Evolutionary conservation across 2,888 invertebrate species (phyloP).

Genomic region (Phymatocera aterrima): DNA sequence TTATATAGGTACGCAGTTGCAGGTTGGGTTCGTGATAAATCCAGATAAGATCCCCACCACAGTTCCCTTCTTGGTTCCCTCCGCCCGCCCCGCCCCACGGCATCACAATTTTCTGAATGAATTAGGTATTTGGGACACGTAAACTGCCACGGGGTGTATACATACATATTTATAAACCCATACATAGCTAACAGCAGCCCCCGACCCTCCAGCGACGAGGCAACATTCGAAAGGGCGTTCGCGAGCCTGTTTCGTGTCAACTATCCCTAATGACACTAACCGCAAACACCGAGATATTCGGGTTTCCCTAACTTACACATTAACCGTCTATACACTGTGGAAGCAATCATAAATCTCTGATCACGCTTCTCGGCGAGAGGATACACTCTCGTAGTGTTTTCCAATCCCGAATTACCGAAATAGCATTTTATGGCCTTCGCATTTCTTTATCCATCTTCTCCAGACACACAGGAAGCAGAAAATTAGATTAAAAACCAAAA

Average conservation of each 20-base stretch:
- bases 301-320: not conserved
- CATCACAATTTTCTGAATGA: constrained; percentile 38
- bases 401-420: not conserved
- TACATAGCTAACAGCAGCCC: constrained; percentile 32
- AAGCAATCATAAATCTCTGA: constrained; percentile 23
- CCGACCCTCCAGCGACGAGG: not conserved
- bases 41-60: constrained; percentile 41
- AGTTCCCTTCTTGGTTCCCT: not conserved
- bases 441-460: no score
- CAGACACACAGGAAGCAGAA: no score
- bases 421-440: no score
- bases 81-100: not conserved
- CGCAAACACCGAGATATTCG: constrained; percentile 33
- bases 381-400: not conserved
- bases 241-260: constrained; percentile 35
- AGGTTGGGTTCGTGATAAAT: constrained; percentile 43
- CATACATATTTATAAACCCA: constrained; percentile 35
- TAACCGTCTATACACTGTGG: no score
- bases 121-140: constrained; percentile 46
- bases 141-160: constrained; percentile 37
- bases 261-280: constrained; percentile 40
- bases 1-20: constrained; percentile 26
- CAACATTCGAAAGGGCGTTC: constrained; percentile 20
- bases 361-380: not conserved
- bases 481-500: no score